A percentile compares a stretch with the other conserved stretches of the same genome.
These are phyloP conservation scores for Brevimyrus niger DNA, from an alignment of 2,113 vertebrate genomes.

Conservation along the genomic window DNA sequence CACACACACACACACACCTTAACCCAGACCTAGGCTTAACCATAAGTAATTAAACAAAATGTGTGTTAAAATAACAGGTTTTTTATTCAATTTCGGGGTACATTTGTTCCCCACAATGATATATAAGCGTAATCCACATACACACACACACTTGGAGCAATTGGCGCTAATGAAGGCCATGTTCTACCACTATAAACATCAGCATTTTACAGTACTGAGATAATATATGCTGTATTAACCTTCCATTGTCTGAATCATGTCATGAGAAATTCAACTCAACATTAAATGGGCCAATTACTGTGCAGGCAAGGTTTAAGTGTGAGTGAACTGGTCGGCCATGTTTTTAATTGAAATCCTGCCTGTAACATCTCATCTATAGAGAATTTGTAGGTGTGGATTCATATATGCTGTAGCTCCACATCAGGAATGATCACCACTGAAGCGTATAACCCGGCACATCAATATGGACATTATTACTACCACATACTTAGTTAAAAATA, in stretches of 20 bases:
- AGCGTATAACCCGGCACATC: not conserved
- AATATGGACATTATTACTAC: not conserved
- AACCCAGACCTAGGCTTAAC: too few species aligned
- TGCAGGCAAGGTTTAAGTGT: not conserved
- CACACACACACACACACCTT: too few species aligned
- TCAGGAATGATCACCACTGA: not conserved
- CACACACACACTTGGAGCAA: not conserved
- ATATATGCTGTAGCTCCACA: not conserved
- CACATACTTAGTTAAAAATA: not conserved
- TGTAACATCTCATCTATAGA: not conserved
- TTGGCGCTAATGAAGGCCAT: not conserved
- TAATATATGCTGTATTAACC: not conserved
- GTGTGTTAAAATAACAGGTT: too few species aligned
- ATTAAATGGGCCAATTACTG: not conserved
- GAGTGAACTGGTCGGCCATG: not conserved
- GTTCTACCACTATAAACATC: not conserved
- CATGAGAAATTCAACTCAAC: not conserved
- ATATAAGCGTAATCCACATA: not conserved
- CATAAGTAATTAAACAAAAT: too few species aligned
- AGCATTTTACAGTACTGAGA: not conserved
- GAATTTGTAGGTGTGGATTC: not conserved
- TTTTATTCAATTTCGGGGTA: too few species aligned
- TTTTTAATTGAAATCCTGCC: not conserved
- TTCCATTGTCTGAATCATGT: not conserved
- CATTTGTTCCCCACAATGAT: too few species aligned